A percentile compares a stretch with the other conserved stretches of the same genome.
phyloP scores from a whole-genome alignment of 2,888 invertebrate genomes.

The Choreutis nemorana region DNA sequence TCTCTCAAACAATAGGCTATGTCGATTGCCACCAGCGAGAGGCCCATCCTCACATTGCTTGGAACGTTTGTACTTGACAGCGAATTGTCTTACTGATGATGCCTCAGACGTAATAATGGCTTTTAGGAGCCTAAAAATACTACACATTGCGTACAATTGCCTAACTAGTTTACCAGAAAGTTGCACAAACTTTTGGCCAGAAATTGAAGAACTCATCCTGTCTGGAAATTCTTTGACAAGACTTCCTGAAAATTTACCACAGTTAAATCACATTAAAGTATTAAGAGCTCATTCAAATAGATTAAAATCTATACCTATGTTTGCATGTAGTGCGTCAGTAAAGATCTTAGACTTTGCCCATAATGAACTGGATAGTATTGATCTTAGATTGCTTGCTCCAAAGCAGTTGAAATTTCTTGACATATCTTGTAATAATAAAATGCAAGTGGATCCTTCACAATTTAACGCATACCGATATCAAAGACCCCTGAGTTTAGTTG shows the following conservation, averaged over 20 bases:
- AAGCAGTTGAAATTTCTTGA: constrained; percentile 86
- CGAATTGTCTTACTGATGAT: constrained; percentile 78
- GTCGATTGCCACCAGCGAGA: constrained; percentile 71
- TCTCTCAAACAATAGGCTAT: constrained; percentile 80
- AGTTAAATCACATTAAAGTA: constrained; percentile 74
- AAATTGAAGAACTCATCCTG: constrained; percentile 81
- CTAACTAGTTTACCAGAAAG: constrained; percentile 76
- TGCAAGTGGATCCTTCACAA: constrained; percentile 85
- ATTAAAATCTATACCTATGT: constrained; percentile 76
- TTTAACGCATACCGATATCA: constrained; percentile 82
- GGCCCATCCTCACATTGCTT: constrained; percentile 68
- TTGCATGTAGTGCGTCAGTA: constrained; percentile 76
- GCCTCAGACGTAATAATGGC: constrained; percentile 72
- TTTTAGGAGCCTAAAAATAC: constrained; percentile 70
- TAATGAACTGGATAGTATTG: constrained; percentile 83
- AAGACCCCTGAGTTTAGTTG: constrained; percentile 82
- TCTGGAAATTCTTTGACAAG: constrained; percentile 82
- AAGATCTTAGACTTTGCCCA: constrained; percentile 86
- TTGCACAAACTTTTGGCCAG: constrained; percentile 77
- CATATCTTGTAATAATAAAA: constrained; percentile 81
- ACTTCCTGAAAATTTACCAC: constrained; percentile 79
- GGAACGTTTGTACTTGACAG: constrained; percentile 76
- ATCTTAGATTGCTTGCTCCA: constrained; percentile 78
- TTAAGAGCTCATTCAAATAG: constrained; percentile 85
- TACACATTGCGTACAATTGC: constrained; percentile 83